Evolutionary conservation across 2,888 invertebrate species (phyloP).

Genomic region (Cephus runcator): DNA sequence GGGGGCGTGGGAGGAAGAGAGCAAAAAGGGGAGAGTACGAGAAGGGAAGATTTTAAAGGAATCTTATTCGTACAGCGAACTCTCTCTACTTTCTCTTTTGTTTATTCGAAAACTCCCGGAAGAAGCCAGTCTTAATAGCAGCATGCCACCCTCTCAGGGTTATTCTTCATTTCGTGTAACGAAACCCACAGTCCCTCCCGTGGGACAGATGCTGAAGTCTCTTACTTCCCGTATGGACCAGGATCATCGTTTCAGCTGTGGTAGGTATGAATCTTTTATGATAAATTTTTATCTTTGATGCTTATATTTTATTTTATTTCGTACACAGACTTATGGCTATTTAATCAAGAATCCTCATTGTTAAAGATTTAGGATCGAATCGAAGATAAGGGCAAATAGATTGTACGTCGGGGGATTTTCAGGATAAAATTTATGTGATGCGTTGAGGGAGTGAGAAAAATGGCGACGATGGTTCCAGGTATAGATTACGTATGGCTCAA

Average conservation of each 20-base stretch:
- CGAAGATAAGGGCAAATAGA: neutral
- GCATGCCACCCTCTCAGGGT: neutral
- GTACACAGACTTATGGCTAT: neutral
- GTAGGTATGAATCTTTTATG: neutral
- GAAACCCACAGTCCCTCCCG: neutral
- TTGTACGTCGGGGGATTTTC: slow-evolving; percentile 43
- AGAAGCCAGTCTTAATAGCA: neutral
- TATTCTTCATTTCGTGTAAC: neutral
- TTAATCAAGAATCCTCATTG: neutral
- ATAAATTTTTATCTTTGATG: neutral
- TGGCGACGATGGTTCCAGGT: neutral
- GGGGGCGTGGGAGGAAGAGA: neutral
- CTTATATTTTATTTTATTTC: neutral
- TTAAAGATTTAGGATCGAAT: slow-evolving; percentile 3
- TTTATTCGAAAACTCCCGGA: neutral
- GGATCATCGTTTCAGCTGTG: neutral
- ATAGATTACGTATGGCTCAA: neutral
- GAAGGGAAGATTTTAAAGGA: neutral
- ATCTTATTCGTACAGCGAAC: neutral
- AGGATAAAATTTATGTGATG: slow-evolving; percentile 41
- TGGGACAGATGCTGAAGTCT: neutral
- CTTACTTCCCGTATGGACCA: neutral
- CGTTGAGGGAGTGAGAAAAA: neutral
- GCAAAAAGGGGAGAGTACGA: neutral
- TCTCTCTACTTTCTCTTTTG: neutral